Conservation (phyloP, 2,113 vertebrate species). For the Cryptomyrus ogoouensis region DNA sequence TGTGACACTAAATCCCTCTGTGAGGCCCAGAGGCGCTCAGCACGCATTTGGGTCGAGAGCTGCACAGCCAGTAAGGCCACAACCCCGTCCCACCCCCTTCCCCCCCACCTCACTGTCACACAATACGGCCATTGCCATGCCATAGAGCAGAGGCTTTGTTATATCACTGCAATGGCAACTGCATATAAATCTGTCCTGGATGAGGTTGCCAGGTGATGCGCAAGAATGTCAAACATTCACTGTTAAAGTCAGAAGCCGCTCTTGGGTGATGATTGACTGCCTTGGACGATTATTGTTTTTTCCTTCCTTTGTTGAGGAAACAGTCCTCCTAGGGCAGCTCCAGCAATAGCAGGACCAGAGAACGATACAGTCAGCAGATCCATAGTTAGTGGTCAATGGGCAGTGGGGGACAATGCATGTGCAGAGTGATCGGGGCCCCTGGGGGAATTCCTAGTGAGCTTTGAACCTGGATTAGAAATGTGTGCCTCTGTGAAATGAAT, state of each 20-base stretch:
- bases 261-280: neutral
- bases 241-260: neutral
- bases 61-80: neutral
- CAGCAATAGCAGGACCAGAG: neutral
- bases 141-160: neutral
- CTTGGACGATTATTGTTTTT: neutral
- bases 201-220: neutral
- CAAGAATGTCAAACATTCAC: neutral
- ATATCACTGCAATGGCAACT: neutral
- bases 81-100: no score
- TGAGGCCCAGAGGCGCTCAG: neutral
- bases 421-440: neutral
- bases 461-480: neutral
- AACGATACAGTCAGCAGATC: constrained; percentile 38
- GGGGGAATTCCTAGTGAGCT: neutral
- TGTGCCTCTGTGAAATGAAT: neutral
- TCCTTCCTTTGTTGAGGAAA: constrained; percentile 18
- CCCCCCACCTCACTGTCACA: neutral
- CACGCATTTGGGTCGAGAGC: neutral
- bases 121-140: neutral
- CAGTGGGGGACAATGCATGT: neutral
- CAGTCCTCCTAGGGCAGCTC: constrained; percentile 20
- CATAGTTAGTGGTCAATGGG: constrained; percentile 2
- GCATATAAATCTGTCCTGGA: neutral
- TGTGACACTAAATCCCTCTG: neutral